Conservation (phyloP, 1,140 invertebrate genomes). For the Tetramorium parvispinum region DNA sequence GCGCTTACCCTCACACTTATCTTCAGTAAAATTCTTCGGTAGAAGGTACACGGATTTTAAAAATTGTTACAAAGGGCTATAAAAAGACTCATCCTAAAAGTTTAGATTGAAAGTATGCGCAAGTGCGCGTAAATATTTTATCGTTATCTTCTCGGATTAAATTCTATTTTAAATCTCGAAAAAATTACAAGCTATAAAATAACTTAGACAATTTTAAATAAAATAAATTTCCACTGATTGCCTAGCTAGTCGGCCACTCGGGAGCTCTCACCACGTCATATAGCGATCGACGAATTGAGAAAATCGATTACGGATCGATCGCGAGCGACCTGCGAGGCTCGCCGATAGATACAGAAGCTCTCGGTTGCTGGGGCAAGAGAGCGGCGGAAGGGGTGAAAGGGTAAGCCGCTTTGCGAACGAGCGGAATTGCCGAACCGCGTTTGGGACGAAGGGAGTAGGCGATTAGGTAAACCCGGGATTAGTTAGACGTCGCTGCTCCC, state of each 20-base stretch:
- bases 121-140: not conserved
- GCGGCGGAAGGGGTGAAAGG: conserved; percentile 79
- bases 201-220: not conserved
- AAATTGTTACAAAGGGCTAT: not conserved
- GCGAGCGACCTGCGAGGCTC: conserved; percentile 16
- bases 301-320: conserved; percentile 52
- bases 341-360: conserved; percentile 55
- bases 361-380: conserved; percentile 38
- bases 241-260: not conserved
- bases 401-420: conserved; percentile 85
- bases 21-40: not conserved
- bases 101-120: not conserved
- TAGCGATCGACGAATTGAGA: conserved; percentile 16
- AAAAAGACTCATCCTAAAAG: not conserved
- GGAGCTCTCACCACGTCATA: not conserved
- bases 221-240: not conserved
- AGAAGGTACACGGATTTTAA: not conserved
- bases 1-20: conserved; percentile 60
- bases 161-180: not conserved
- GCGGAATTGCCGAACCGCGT: conserved; percentile 75
- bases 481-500: conserved; percentile 80
- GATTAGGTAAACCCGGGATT: conserved; percentile 86
- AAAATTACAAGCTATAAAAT: not conserved
- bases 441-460: conserved; percentile 77
- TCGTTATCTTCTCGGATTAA: not conserved